A percentile compares a stretch with the other conserved stretches of the same genome.
These are phyloP conservation scores for Lutraria rhynchaena DNA, from an alignment of 1,140 invertebrate genomes.

Conservation along the genomic window DNA sequence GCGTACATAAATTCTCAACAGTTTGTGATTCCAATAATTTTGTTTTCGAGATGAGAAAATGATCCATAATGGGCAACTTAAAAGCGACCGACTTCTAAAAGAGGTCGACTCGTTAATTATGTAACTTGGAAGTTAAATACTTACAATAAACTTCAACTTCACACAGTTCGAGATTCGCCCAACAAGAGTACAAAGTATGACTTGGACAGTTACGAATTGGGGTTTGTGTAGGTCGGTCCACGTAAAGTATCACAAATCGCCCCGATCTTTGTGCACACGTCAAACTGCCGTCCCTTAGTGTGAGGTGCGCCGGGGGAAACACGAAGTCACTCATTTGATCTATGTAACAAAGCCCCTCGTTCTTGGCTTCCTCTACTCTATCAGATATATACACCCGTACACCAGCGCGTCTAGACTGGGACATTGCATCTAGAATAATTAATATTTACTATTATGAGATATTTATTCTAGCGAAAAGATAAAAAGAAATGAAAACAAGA, in stretches of 20 bases:
- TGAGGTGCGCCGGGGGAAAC: conserved; percentile 28
- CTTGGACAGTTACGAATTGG: conserved; percentile 60
- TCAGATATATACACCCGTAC: conserved; percentile 62
- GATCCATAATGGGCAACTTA: no score
- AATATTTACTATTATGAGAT: not conserved
- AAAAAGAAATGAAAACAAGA: no score
- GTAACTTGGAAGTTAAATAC: not conserved
- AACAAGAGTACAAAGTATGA: conserved; percentile 64
- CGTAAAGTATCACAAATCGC: conserved; percentile 61
- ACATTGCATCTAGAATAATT: conserved; percentile 50
- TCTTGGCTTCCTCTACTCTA: conserved; percentile 54
- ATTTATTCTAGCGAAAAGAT: no score
- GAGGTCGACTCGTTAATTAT: no score
- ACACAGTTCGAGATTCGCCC: conserved; percentile 68
- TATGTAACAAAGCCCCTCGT: conserved; percentile 64
- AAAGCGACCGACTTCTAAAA: no score
- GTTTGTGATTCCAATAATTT: no score
- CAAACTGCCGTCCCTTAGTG: conserved; percentile 34
- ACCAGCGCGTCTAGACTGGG: conserved; percentile 57
- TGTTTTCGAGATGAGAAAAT: no score
- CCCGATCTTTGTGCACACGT: conserved; percentile 38
- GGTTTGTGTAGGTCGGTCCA: conserved; percentile 59
- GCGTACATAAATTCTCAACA: no score
- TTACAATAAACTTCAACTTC: conserved; percentile 67
- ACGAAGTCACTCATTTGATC: conserved; percentile 55